phyloP scores from a whole-genome alignment of 2,888 invertebrate species.

The Dromius quadrimaculatus region DNA sequence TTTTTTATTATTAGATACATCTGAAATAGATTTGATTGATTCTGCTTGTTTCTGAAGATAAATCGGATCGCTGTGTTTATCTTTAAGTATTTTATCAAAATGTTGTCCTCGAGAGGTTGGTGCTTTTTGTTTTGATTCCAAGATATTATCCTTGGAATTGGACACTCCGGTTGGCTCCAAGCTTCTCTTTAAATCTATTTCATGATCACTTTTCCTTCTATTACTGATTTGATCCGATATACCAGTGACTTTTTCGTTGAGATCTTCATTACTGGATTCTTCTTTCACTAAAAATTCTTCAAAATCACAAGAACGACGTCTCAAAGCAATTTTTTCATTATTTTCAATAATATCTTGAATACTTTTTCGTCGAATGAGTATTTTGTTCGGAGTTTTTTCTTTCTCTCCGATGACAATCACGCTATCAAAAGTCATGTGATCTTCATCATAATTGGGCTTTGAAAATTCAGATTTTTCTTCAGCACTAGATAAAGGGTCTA shows the following conservation, averaged over 20 bases:
- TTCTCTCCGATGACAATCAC: background rate
- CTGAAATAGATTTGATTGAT: background rate
- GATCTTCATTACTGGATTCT: no score
- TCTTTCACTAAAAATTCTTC: background rate
- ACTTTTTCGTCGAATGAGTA: background rate
- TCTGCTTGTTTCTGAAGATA: background rate
- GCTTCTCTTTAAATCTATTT: no score
- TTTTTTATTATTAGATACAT: no score
- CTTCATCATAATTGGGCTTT: background rate
- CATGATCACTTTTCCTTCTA: background rate
- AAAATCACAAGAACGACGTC: slow-evolving; percentile 4
- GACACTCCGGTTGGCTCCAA: no score
- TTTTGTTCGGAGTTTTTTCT: background rate
- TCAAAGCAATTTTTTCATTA: background rate
- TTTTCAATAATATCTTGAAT: background rate
- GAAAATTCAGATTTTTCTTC: no score
- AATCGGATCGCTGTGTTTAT: no score
- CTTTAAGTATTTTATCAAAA: no score
- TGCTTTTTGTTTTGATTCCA: background rate
- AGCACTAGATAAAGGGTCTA: background rate
- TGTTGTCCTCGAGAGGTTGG: no score
- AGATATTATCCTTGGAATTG: no score
- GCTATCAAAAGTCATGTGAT: background rate
- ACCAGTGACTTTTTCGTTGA: background rate
- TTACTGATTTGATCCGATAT: background rate